Evolutionary conservation across 2,113 vertebrate genomes (phyloP).

Genomic region (Empidonax alnorum): DNA sequence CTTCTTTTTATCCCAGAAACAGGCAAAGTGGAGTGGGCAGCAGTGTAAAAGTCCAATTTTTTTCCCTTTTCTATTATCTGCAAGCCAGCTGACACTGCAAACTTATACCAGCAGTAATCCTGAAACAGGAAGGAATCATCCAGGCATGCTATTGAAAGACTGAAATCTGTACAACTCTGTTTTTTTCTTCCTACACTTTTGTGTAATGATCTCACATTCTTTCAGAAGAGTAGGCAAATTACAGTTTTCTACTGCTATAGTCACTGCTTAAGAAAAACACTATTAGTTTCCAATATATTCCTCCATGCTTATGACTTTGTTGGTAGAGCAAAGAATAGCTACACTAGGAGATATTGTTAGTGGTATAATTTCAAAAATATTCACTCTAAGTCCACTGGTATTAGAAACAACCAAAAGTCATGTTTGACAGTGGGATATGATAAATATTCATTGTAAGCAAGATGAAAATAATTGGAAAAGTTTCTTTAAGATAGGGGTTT

Average conservation of each 20-base stretch:
- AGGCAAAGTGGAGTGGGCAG: background rate
- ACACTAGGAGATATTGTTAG: background rate
- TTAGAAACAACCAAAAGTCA: background rate
- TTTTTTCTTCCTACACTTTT: background rate
- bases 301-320: background rate
- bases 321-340: background rate
- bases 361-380: background rate
- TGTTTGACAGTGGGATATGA: background rate
- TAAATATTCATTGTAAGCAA: background rate
- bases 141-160: background rate
- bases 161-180: background rate
- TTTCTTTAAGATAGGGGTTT: background rate
- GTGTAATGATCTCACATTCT: background rate
- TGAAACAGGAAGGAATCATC: constrained; percentile 24
- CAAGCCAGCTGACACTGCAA: background rate
- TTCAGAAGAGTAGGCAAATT: background rate
- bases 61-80: constrained; percentile 2
- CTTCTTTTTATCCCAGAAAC: background rate
- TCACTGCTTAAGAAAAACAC: background rate
- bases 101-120: background rate
- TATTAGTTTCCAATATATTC: background rate
- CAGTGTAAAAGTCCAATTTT: background rate
- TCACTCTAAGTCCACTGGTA: rapidly evolving
- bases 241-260: background rate
- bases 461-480: background rate